Evolutionary conservation across 35 echinoderm and acorn worm species (phyloP), one percentile per base, ranked within the genome.

Genomic region (Anneissia japonica): DNA sequence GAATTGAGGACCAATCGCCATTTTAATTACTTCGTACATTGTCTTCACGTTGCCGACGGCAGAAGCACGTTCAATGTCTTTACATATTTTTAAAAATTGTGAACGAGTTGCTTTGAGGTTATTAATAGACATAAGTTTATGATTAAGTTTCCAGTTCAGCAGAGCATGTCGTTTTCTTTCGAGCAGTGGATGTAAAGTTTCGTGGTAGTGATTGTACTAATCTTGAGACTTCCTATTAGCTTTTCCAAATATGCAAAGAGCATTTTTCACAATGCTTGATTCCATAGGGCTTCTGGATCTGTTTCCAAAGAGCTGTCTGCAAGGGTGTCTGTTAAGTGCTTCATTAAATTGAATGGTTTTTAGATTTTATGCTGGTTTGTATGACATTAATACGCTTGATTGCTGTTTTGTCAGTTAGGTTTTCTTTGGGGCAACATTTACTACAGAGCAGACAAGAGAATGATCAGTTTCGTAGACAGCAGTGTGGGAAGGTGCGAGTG

Each of bases 381-480:
- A 23, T 16, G 10, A 23, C 5, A 4, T 45, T 45, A 16, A 4
- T 45, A 45, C 16, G 40, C 16, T 45, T 45, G 4, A 16, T 16
- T 16, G 16, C 16, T 45, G 40, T 7, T 45, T 45, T 45, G 40
- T 45, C 40, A 7, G 40, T 45, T 4, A 7, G 4, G 4, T n/a
- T 45, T 45, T 45, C 5, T 45, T 4, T 45, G 4, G 4, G 16
- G 40, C 16, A 45, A 45, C 16, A 7, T 45, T 45, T 45, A 64
- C 51, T 64, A 64, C 21, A 23, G 10, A 19, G 51, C 81, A 28
- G 7, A 82, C 40, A 29, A 88, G 30, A 5, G 45, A 72, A 46
- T 79, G 51, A 13, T 85, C 84, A 23, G 51, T 85, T 0, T 75
- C 2, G 29, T 78, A 88, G n/a, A 82, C 79, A 0, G 64, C 79